These are phyloP conservation scores for Aphidius ervi DNA, from an alignment of 1,140 invertebrate genomes.

Conservation along the genomic window DNA sequence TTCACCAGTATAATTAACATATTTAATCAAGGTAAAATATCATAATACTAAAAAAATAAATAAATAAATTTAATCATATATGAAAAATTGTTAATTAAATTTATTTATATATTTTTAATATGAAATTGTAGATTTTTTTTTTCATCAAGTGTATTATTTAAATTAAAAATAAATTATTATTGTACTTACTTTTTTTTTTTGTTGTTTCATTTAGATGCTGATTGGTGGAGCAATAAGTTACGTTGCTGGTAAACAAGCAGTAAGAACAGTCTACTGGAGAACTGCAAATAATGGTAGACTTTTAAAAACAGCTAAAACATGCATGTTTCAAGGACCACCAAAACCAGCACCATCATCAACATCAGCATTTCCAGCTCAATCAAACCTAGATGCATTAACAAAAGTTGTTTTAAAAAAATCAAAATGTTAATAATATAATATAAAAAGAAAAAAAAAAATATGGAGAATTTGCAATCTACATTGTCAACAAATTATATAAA, in stretches of 20 bases:
- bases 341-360: slow-evolving; percentile 44
- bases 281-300: slow-evolving; percentile 52
- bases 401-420: slow-evolving; percentile 26
- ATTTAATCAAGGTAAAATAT: slow-evolving; percentile 9
- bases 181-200: too few species aligned
- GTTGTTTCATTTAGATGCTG: slow-evolving; percentile 30
- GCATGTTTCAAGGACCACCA: slow-evolving; percentile 57
- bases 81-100: neutral
- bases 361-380: slow-evolving; percentile 28
- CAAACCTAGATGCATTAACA: slow-evolving; percentile 28
- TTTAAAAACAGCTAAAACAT: slow-evolving; percentile 60
- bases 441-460: too few species aligned
- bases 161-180: too few species aligned
- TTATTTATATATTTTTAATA: too few species aligned
- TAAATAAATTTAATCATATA: neutral
- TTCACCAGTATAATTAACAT: slow-evolving; percentile 7
- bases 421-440: slow-evolving; percentile 1
- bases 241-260: slow-evolving; percentile 64
- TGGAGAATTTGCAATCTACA: neutral
- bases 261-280: slow-evolving; percentile 70
- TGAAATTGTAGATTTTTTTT: too few species aligned
- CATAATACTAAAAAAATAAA: neutral
- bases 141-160: too few species aligned
- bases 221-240: slow-evolving; percentile 61
- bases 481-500: neutral